These are phyloP conservation scores for Nephotettix cincticeps DNA, from an alignment of 1,140 invertebrate genomes.

Conservation along the genomic window DNA sequence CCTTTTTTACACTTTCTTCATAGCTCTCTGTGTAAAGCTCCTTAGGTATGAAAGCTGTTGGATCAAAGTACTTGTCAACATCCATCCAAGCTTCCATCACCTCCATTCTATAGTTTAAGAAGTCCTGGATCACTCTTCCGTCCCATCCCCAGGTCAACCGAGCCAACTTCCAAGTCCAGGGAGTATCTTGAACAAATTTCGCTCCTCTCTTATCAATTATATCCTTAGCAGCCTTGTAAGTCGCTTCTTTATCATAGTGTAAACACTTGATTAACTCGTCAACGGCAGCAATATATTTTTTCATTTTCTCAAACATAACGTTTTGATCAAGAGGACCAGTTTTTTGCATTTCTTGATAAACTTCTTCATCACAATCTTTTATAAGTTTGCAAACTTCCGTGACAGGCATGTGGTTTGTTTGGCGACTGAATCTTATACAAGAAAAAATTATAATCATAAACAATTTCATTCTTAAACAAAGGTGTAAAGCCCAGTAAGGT, in stretches of 20 bases:
- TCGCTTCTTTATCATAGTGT: background rate
- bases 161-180: background rate
- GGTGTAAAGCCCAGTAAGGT: too few species aligned
- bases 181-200: background rate
- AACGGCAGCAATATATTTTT: background rate
- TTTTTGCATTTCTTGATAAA: background rate
- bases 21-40: background rate
- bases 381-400: background rate
- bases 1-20: background rate
- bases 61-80: conserved; percentile 2
- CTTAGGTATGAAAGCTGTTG: background rate
- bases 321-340: background rate
- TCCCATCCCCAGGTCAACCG: background rate
- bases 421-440: too few species aligned
- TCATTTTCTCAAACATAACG: background rate
- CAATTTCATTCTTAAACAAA: too few species aligned
- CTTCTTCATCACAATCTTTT: background rate
- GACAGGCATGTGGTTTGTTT: background rate
- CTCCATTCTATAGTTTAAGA: background rate
- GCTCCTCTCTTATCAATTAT: background rate
- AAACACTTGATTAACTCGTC: background rate
- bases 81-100: background rate
- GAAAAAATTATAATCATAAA: too few species aligned
- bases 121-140: background rate
- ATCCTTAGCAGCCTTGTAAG: background rate